Evolutionary conservation across 2,888 invertebrate genomes (phyloP).

Genomic region (Drosophila basisetae): DNA sequence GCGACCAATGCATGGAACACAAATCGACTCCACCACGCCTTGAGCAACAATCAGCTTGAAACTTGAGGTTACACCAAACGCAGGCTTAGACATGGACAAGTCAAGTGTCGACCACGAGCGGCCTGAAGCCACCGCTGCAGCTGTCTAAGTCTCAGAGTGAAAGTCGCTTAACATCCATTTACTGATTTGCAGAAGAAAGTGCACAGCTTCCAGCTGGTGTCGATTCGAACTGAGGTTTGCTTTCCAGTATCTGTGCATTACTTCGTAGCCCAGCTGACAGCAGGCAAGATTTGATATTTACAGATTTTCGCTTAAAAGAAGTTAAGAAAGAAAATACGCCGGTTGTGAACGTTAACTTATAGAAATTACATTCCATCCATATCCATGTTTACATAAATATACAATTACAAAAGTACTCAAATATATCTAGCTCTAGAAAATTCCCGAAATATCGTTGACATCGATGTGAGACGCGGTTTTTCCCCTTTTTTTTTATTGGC

Average conservation of each 20-base stretch:
- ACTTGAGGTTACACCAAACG: slow-evolving; percentile 14
- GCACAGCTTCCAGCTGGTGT: slow-evolving; percentile 14
- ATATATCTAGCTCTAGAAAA: neutral
- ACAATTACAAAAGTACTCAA: slow-evolving; percentile 13
- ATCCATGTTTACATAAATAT: neutral
- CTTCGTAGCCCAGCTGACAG: neutral
- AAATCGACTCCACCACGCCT: slow-evolving; percentile 60
- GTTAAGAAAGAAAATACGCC: neutral
- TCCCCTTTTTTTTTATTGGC: slow-evolving; percentile 12
- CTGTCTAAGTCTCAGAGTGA: neutral
- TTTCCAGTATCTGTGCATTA: neutral
- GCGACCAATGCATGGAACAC: slow-evolving; percentile 30
- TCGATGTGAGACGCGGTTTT: slow-evolving; percentile 18
- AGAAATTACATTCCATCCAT: neutral
- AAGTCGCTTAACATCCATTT: neutral
- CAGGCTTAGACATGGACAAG: slow-evolving; percentile 1
- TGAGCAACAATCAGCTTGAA: neutral
- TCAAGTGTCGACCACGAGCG: neutral
- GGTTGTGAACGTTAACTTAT: neutral
- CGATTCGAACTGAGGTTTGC: neutral
- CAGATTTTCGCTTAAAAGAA: neutral
- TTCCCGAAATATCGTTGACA: neutral
- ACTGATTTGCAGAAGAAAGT: slow-evolving; percentile 51
- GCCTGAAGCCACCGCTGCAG: neutral
- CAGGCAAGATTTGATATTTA: neutral